Base-by-base conservation (phyloP, 2,113 vertebrate genomes). In the Steatornis caripensis region DNA sequence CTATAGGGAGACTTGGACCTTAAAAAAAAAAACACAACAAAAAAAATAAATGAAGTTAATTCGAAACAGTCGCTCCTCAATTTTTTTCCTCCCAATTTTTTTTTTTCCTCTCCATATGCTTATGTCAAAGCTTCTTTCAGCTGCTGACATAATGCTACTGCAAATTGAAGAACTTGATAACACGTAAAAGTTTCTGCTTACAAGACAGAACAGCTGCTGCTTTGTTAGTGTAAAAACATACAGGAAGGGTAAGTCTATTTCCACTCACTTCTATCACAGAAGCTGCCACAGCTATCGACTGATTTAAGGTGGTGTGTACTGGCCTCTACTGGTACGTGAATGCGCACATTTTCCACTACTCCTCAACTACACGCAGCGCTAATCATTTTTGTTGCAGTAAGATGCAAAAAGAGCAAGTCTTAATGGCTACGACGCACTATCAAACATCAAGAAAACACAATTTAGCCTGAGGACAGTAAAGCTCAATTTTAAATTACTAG, bases 1-100 rank as follows among this genome's bases (percentile, higher is more conserved):
- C 98, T 98, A 89, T 99, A 99, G 15, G 99, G 99, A 77, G 99
- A 99, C 97, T 99, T 99, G 68, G 99, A 99, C 97, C 99, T 99
- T 97, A 37, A 97, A 96, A 89, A 96, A 93, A 93, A 90, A 58
- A 97, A 60, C 97, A 97, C 74, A 96, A 96, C 58, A 96, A 87
- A 57, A 85, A 69, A 65, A 81, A 97, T 20, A 91, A 70, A 97
- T 18, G 94, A 91, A 96, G 86, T 96, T 98, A 97, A 96, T 84
- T 95, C 89, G 72, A 76, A 95, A 87, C 39, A 92, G 80, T 64
- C 69, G 74, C 37, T 64, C 29, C 45, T 48, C 36, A 23, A 1
- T 12, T 57, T 46, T 84, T 62, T 71, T 94, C 93, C 94, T 97
- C 87, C 71, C 51, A 75, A 84, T 41, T 39, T 70, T 90, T 89